These are phyloP conservation scores for Carduelis carduelis DNA, from an alignment of 2,797 vertebrate species.

Conservation along the genomic window DNA sequence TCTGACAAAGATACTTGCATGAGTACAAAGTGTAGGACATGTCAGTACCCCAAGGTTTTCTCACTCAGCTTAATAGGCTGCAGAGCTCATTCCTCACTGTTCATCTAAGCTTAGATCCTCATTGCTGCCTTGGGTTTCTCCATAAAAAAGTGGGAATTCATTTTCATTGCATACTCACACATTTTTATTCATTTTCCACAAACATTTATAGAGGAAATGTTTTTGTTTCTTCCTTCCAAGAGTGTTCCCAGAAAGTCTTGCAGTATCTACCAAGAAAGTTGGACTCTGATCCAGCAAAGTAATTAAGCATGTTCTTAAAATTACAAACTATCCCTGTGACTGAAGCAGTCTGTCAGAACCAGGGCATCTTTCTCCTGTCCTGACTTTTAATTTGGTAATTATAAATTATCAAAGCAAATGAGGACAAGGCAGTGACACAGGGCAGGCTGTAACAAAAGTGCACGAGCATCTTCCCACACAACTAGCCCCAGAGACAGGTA, in stretches of 20 bases:
- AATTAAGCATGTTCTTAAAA: slow-evolving; percentile 28
- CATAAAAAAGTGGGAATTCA: neutral
- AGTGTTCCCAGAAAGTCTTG: slow-evolving; percentile 5
- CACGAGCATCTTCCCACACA: neutral
- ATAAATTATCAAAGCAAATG: neutral
- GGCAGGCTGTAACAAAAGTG: neutral
- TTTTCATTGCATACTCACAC: neutral
- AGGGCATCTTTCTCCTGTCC: neutral
- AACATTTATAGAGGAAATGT: neutral
- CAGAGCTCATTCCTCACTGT: neutral
- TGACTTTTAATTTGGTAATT: neutral
- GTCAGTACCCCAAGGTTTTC: neutral
- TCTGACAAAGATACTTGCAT: neutral
- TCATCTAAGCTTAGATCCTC: neutral
- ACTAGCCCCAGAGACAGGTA: neutral
- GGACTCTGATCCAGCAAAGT: neutral
- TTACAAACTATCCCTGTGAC: neutral
- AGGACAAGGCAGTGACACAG: neutral
- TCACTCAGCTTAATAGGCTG: neutral
- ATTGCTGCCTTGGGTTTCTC: neutral
- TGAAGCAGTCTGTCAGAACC: neutral
- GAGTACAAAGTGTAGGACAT: neutral
- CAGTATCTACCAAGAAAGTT: neutral
- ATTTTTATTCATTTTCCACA: slow-evolving; percentile 32
- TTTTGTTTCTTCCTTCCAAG: slow-evolving; percentile 20